Evolutionary conservation across 2,888 invertebrate species (phyloP).

Genomic region (Muscina levida): DNA sequence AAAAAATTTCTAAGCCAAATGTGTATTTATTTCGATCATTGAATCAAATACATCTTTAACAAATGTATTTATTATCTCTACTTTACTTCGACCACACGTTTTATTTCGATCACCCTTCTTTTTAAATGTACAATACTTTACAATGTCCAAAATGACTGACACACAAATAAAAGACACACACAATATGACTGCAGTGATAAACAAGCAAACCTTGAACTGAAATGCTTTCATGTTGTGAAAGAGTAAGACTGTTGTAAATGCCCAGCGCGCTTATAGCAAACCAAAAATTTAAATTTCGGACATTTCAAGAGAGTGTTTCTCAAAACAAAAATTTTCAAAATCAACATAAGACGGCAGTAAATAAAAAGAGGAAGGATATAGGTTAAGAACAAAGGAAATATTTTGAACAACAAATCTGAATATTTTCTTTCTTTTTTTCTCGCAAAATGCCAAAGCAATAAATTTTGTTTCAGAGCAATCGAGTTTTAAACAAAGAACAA

Average conservation of each 20-base stretch:
- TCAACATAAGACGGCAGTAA: conserved; percentile 34
- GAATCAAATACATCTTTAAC: too few relatives aligned
- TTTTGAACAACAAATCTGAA: conserved; percentile 61
- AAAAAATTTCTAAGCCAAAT: too few relatives aligned
- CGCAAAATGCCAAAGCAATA: background rate
- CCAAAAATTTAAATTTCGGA: conserved; percentile 32
- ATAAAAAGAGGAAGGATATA: conserved; percentile 61
- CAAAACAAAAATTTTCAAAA: conserved; percentile 37
- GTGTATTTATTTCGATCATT: too few relatives aligned
- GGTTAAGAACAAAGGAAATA: conserved; percentile 71
- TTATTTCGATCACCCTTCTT: too few relatives aligned
- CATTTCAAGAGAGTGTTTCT: conserved; percentile 41
- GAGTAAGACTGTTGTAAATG: conserved; percentile 53
- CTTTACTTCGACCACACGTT: too few relatives aligned
- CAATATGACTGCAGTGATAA: conserved; percentile 34
- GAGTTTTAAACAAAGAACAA: conserved; percentile 35
- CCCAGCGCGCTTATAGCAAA: conserved; percentile 58
- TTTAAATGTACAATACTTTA: too few relatives aligned
- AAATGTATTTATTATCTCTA: too few relatives aligned
- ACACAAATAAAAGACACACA: conserved; percentile 1
- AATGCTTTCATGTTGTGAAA: conserved; percentile 31
- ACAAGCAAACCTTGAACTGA: conserved; percentile 59
- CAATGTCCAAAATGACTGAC: background rate
- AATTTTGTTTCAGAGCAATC: conserved; percentile 35
- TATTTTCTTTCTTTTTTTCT: conserved; percentile 51